Percentiles rank a stretch among this genome's conserved stretches.
Evolutionary conservation across 2,797 vertebrate genomes (phyloP).

Genomic region (Macrochelys suwanniensis): DNA sequence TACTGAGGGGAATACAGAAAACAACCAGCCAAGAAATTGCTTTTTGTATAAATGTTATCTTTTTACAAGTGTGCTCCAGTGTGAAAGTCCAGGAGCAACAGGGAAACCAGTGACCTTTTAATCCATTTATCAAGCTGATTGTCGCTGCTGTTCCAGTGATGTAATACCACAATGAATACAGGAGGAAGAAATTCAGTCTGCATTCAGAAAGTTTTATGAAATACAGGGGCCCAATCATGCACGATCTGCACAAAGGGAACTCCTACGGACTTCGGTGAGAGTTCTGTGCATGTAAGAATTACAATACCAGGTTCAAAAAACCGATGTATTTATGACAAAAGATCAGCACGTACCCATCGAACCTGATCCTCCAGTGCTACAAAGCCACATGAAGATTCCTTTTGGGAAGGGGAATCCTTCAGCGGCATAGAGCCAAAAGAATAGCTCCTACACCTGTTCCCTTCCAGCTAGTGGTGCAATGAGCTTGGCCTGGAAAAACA

Average conservation of each 20-base stretch:
- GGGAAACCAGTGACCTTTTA: not conserved
- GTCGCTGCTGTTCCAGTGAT: not conserved
- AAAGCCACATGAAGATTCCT: not conserved
- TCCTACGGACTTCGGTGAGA: constrained; percentile 47
- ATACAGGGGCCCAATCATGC: constrained; percentile 14
- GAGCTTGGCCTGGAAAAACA: not conserved
- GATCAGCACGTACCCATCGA: constrained; percentile 2
- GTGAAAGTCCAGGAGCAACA: constrained; percentile 34
- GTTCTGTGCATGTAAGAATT: constrained; percentile 38
- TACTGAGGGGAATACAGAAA: constrained; percentile 68
- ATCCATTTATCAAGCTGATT: constrained; percentile 6
- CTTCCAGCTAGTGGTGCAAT: not conserved
- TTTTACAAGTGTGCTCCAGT: constrained; percentile 7
- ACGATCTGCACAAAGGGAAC: constrained; percentile 54
- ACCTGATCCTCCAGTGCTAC: not conserved
- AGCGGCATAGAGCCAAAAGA: not conserved
- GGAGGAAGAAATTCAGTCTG: not conserved
- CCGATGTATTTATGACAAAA: constrained; percentile 38
- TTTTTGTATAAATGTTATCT: not conserved
- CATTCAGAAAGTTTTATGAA: not conserved
- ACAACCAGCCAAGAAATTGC: constrained; percentile 73
- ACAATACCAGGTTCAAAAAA: constrained; percentile 48
- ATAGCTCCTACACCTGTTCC: fast-evolving
- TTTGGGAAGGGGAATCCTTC: constrained; percentile 10
- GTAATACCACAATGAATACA: not conserved